A percentile compares a stretch with the other conserved stretches of the same genome.
These are phyloP conservation scores for Macrosoma leucophasiata DNA, from an alignment of 2,888 invertebrate species.

Conservation along the genomic window DNA sequence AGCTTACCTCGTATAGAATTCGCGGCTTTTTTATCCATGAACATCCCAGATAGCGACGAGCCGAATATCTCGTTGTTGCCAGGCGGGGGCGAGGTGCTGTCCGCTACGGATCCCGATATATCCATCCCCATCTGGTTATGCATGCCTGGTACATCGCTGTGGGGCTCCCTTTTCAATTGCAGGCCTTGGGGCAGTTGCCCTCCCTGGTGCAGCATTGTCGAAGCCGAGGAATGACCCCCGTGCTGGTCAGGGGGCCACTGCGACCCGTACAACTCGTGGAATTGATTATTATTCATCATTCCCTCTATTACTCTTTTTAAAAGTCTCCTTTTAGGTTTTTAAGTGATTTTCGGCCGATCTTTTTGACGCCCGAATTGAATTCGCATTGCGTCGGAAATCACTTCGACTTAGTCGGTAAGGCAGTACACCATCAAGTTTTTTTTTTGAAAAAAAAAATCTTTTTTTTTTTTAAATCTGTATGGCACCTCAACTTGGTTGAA, in stretches of 20 bases:
- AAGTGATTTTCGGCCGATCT: conserved; percentile 56
- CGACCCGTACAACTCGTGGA: conserved; percentile 67
- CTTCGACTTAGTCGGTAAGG: conserved; percentile 69
- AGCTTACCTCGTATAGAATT: conserved; percentile 80
- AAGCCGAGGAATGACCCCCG: conserved; percentile 63
- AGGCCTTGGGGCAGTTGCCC: conserved; percentile 47
- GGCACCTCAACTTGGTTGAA: conserved; percentile 69
- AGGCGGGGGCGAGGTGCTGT: conserved; percentile 77
- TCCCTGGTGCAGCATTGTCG: conserved; percentile 61
- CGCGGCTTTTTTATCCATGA: conserved; percentile 77
- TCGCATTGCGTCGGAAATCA: conserved; percentile 49
- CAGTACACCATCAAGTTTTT: conserved; percentile 58
- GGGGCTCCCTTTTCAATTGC: conserved; percentile 61
- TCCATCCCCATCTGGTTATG: conserved; percentile 59
- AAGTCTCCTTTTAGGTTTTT: conserved; percentile 34
- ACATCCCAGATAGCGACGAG: conserved; percentile 63
- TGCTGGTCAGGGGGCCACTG: conserved; percentile 73
- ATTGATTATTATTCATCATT: conserved; percentile 66
- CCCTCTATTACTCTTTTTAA: conserved; percentile 33
- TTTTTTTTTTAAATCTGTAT: conserved; percentile 54
- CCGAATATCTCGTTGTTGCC: conserved; percentile 64
- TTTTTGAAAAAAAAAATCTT: too few species aligned
- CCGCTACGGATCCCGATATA: conserved; percentile 65
- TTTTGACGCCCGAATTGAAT: conserved; percentile 51
- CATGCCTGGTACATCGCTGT: conserved; percentile 50